These are phyloP conservation scores for Myiagra hebetior DNA, from an alignment of 2,113 vertebrate genomes.

Conservation along the genomic window DNA sequence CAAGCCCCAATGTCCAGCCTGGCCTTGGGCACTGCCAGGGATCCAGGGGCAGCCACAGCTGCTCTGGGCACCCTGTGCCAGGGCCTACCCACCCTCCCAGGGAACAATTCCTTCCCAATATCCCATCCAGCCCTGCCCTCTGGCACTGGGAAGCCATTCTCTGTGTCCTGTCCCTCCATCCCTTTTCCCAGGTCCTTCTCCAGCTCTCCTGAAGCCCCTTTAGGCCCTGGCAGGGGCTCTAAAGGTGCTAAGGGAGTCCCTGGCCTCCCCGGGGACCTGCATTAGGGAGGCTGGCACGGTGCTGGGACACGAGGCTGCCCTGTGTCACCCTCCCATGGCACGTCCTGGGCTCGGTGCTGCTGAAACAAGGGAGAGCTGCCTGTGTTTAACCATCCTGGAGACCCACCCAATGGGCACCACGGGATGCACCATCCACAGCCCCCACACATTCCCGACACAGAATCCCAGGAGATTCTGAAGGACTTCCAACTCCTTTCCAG, in stretches of 20 bases:
- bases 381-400: background rate
- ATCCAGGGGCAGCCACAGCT: background rate
- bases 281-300: accelerated
- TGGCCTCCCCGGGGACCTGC: background rate
- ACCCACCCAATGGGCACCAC: accelerated
- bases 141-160: background rate
- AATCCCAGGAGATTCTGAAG: background rate
- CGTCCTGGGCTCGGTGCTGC: background rate
- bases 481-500: background rate
- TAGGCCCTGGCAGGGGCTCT: background rate
- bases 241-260: background rate
- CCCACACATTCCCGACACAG: accelerated
- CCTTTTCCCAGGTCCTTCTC: accelerated
- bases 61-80: background rate
- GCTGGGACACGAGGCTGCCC: background rate
- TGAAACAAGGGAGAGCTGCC: background rate
- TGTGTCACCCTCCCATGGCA: background rate
- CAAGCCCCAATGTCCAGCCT: background rate
- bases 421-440: accelerated
- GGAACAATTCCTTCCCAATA: background rate
- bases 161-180: background rate
- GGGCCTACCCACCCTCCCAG: background rate
- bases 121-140: background rate
- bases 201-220: background rate
- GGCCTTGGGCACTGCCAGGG: background rate